phyloP scores from a whole-genome alignment of 1,140 invertebrate genomes.

The Campodea augens region DNA sequence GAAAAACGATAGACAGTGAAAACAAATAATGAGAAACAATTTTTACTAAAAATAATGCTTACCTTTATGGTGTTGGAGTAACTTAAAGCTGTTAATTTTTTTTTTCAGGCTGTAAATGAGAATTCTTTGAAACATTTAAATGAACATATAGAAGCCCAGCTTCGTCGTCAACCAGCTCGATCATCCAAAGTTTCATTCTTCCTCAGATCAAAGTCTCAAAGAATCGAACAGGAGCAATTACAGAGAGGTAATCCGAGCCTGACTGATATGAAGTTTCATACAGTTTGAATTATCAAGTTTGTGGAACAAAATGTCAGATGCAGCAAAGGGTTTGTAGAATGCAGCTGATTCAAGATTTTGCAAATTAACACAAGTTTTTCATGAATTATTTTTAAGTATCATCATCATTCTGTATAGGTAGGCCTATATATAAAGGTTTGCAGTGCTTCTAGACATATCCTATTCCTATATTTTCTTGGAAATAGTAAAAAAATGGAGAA shows the following conservation, averaged over 20 bases:
- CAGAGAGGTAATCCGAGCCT: no score
- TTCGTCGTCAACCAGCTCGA: slow-evolving; percentile 35
- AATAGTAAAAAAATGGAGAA: no score
- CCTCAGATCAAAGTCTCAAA: slow-evolving; percentile 16
- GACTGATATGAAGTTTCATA: slow-evolving; percentile 15
- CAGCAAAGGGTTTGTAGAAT: no score
- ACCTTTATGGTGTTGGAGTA: slow-evolving; percentile 9
- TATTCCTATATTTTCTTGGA: no score
- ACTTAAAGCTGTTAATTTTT: slow-evolving; percentile 9
- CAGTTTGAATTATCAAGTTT: slow-evolving; percentile 15
- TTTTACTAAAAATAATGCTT: slow-evolving; percentile 9
- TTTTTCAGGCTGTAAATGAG: slow-evolving; percentile 64
- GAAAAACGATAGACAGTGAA: no score
- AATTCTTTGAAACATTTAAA: slow-evolving; percentile 72
- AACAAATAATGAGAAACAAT: slow-evolving; percentile 6
- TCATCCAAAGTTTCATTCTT: slow-evolving; percentile 51
- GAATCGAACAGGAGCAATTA: background rate
- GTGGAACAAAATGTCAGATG: no score
- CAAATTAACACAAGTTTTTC: no score
- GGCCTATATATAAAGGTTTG: no score
- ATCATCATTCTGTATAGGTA: no score
- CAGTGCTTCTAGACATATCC: no score
- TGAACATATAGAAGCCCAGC: slow-evolving; percentile 53
- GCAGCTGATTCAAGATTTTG: no score
- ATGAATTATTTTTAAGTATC: no score